These are phyloP conservation scores for Germaria angustata DNA, from an alignment of 2,888 invertebrate species.

Conservation along the genomic window DNA sequence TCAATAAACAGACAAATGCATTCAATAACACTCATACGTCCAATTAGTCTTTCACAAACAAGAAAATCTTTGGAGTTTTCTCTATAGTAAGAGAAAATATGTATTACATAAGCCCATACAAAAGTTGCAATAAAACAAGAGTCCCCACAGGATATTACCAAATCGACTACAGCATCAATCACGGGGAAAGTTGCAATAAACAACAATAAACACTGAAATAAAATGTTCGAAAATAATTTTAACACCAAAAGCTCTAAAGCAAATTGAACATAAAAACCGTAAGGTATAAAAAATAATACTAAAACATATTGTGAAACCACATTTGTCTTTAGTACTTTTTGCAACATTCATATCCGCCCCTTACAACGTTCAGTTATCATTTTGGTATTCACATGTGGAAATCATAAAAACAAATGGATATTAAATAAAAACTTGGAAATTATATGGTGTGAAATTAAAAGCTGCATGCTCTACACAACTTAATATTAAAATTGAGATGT, in stretches of 20 bases:
- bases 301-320: not conserved
- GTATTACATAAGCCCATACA: not conserved
- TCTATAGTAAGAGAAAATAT: too few species aligned
- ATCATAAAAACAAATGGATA: constrained; percentile 16
- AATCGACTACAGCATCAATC: not conserved
- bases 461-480: not conserved
- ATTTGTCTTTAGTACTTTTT: not conserved
- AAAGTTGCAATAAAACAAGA: not conserved
- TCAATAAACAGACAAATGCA: not conserved
- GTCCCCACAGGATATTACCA: not conserved
- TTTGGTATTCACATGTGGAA: constrained; percentile 2
- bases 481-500: not conserved
- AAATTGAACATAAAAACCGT: constrained; percentile 36
- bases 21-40: not conserved
- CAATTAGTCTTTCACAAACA: not conserved
- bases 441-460: not conserved
- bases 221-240: constrained; percentile 20
- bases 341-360: not conserved
- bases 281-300: not conserved
- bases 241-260: constrained; percentile 4
- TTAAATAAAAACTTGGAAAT: not conserved
- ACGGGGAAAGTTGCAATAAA: not conserved
- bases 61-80: too few species aligned
- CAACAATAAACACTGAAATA: constrained; percentile 24
- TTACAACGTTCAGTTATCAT: not conserved